Base-by-base conservation (phyloP, 2,113 vertebrate species). In the Picathartes gymnocephalus region DNA sequence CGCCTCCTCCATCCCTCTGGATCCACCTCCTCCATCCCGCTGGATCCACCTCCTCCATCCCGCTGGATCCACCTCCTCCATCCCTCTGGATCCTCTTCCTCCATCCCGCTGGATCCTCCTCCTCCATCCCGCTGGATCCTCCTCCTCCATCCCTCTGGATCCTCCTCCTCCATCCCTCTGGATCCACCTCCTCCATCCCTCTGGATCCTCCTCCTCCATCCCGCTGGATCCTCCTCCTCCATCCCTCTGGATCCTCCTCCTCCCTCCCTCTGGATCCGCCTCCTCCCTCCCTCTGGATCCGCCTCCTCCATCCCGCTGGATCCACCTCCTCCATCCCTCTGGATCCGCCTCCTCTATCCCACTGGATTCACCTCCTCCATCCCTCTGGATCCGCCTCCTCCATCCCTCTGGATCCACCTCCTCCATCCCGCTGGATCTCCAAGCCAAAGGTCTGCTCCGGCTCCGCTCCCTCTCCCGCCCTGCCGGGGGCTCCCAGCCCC, bases 361-460 rank as follows among this genome's bases (percentile, higher is more conserved):
- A 37, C 88, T 61, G 82, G 70, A 4, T 78, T 94, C 68, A 1
- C 40, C 90, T 88, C 62, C 83, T n/a, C n/a, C n/a, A 6, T 72
- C 91, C 92, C 15, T 16, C 87, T 35, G 88, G 44, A 45, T 45
- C 44, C 44, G n/a, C n/a, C n/a, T 20, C 44, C 44, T 45, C 44
- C 44, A 45, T 45, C 44, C 44, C 19, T 40, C 87, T 54, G 73
- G 73, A 2, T 68, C 94, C 69, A 1, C 45, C 87, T 28, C 30
- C 64, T 84, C 60, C 79, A 7, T 84, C 88, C 91, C 14, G 16
- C 83, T 39, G 85, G 95, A 81, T 69, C 35, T 28, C 1, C 31
- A 62, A 91, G 86, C 86, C 96, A 91, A 91, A 92, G 90, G 78
- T 84, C 90, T 74, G 69, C 96, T 81, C 68, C 18, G 1, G 58